Base-by-base conservation (phyloP, 2,797 vertebrate species). In the Cygnus olor region DNA sequence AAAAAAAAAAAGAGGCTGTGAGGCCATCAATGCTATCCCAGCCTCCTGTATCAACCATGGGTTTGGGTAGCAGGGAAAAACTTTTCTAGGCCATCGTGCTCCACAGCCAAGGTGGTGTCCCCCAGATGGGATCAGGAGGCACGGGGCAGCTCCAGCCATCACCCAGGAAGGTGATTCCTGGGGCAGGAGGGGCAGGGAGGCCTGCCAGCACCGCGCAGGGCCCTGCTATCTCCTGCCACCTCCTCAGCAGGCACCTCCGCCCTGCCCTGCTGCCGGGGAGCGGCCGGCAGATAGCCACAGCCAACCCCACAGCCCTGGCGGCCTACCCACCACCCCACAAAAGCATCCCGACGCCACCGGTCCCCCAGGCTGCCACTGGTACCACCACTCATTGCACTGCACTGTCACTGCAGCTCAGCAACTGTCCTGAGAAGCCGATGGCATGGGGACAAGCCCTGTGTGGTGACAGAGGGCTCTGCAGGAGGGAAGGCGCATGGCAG, bases 381-480 rank as follows among this genome's bases (percentile, higher is more conserved):
- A 44, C 42, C 42, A 44, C 42, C 42, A 44, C 15, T 44, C 42
- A 8, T 44, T 16, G 42, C 16, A 21, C 65, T 10, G 3, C 51
- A 68, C 27, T 95, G 92, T 87, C 84, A 1, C 68, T 88, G 84
- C 57, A 71, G 54, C 32, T 51, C 85, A 91, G 61, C 44, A 45
- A 6, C 53, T 16, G 13, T 82, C 82, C 71, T 60, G 3, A 3
- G 66, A 93, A 91, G 73, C n/a, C 5, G 12, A 1, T 45, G 74
- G 64, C 78, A 89, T 24, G 8, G 40, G 11, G 51, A 12, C 45
- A 76, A 86, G 49, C 42, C 45, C 58, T 66, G 40, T 44, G 42
- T 44, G 42, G 42, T 44, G 42, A 44, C 42, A 42, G 42, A 42
- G 42, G 15, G 40, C 36, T 85, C 61, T 78, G 40, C 47, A 54